phyloP scores from a whole-genome alignment of 2,113 vertebrate species.

The Caranx ignobilis region DNA sequence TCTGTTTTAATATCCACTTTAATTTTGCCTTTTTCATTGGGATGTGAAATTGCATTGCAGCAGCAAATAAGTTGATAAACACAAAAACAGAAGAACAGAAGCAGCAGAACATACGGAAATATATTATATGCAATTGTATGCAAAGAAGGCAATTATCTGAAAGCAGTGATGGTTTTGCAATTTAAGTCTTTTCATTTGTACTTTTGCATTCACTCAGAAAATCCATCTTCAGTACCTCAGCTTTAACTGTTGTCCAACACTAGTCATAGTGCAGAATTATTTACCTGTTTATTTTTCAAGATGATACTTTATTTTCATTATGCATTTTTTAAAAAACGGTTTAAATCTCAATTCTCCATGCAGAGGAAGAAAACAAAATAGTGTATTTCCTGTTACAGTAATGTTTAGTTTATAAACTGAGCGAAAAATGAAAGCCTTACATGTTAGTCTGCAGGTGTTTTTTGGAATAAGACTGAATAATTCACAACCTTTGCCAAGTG shows the following conservation, averaged over 20 bases:
- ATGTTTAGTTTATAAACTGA: neutral
- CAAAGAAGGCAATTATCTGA: neutral
- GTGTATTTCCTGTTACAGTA: neutral
- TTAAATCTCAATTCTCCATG: neutral
- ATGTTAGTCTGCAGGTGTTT: slow-evolving; percentile 30
- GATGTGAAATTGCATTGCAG: slow-evolving; percentile 27
- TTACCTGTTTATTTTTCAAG: neutral
- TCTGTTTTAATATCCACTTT: slow-evolving; percentile 35
- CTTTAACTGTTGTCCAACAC: neutral
- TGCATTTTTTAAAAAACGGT: neutral
- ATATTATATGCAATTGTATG: neutral
- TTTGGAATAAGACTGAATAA: slow-evolving; percentile 55
- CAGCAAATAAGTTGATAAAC: slow-evolving; percentile 21
- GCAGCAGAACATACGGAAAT: neutral
- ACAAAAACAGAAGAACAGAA: neutral
- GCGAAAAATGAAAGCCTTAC: neutral
- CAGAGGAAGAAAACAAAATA: neutral
- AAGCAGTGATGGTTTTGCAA: neutral
- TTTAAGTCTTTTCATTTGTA: neutral
- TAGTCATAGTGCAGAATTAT: neutral
- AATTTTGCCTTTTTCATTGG: slow-evolving; percentile 31
- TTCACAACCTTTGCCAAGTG: slow-evolving; percentile 52
- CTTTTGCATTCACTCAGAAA: neutral
- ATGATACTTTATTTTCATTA: neutral
- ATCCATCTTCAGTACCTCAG: neutral